Evolutionary conservation across 2,113 vertebrate species (phyloP), one percentile per base, ranked within the genome.

Genomic region (Zosterops borbonicus): DNA sequence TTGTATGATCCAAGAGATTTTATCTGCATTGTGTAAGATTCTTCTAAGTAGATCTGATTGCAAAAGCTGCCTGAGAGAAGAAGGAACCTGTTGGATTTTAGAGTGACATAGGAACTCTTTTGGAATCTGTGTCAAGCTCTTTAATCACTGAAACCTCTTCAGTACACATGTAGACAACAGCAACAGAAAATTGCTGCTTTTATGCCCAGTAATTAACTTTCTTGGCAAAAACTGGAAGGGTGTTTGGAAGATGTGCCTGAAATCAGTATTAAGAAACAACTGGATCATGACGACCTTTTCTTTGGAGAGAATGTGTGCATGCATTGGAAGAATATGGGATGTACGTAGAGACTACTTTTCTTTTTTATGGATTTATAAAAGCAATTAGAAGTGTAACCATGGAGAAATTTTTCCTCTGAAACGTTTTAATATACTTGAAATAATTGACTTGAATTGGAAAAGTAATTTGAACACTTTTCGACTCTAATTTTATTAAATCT

Each of bases 371-470:
- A 97, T 97, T 98, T 97, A 94, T 98, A 97, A 96, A 95, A 92
- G 89, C 95, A 89, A 95, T 97, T 98, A 95, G 94, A 97, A 90
- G 94, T 97, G 91, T 96, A 98, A 98, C 97, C 92, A 73, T 94
- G 96, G 94, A 98, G 95, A 96, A 97, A 79, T 97, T 98, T 98
- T 97, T 97, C 96, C 96, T 97, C 96, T 97, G 95, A 96, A 97
- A 82, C 69, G 1, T 98, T 98, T 98, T 98, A 98, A 97, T 98
- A 97, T 97, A 97, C 97, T 97, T 97, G 97, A 98, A 98, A 97
- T 94, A 95, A 95, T 93, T 96, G 96, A 98, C 98, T 98, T 97
- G 97, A 97, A 94, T 96, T 90, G 94, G 87, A 93, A 80, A 96
- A 97, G 91, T 95, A 93, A 96, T 97, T 97, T 95, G 95, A 97